phyloP scores from a whole-genome alignment of 1,140 invertebrate genomes.

The Rhyzopertha dominica region DNA sequence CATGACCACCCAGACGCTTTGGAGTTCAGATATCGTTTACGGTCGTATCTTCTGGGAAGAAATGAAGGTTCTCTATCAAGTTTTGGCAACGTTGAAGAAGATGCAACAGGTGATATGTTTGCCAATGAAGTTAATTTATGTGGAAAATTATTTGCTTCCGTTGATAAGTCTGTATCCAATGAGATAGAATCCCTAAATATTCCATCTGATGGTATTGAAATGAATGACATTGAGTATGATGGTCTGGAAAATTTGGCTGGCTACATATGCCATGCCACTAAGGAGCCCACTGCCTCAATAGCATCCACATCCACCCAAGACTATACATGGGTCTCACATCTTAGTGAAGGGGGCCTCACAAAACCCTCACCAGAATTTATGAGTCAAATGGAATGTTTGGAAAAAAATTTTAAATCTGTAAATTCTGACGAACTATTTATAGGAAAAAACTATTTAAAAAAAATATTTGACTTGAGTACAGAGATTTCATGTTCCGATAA shows the following conservation, averaged over 20 bases:
- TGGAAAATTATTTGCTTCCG: not conserved
- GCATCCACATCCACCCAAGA: not conserved
- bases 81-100: constrained; percentile 13
- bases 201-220: constrained; percentile 3
- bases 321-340: constrained; percentile 7
- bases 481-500: no score
- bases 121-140: not conserved
- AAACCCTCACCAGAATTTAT: no score
- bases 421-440: no score
- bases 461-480: no score
- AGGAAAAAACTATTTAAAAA: no score
- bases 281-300: not conserved
- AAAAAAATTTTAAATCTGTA: no score
- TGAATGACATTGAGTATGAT: constrained; percentile 14
- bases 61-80: constrained; percentile 20
- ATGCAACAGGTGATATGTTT: not conserved
- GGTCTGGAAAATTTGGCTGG: constrained; percentile 12
- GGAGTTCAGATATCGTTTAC: constrained; percentile 26
- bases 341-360: constrained; percentile 10
- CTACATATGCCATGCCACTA: constrained; percentile 12
- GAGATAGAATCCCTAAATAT: not conserved
- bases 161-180: not conserved
- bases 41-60: constrained; percentile 23
- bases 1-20: constrained; percentile 22
- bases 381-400: no score